Evolutionary conservation across 2,113 vertebrate species (phyloP), one percentile per base, ranked within the genome.

Genomic region (Oxyruncus cristatus): DNA sequence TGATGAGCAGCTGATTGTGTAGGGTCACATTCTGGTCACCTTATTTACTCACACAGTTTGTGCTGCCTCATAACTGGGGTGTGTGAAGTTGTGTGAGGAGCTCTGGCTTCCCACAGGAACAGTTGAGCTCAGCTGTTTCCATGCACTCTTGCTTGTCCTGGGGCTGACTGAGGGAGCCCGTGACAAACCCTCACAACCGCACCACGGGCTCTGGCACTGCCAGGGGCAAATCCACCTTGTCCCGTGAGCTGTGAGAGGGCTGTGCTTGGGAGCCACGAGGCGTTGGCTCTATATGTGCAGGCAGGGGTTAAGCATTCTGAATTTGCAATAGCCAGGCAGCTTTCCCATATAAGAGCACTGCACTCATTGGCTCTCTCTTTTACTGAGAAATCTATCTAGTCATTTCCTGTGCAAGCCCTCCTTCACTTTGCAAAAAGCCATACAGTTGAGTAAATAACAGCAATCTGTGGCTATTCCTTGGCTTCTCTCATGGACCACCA

Each of bases 311-410:
- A 97, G 30, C 37, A 0, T 32, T 14, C 68, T 15, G 66, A 22
- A 33, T 92, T 42, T 89, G 93, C 85, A 47, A 14, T 16, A 66
- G 74, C 72, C 87, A 89, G 92, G 37, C 95, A 82, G 94, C 94
- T 92, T 89, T 96, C 93, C 96, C 95, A 97, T 97, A 97, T 95
- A 97, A 96, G 71, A 90, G 67, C 95, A 95, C 89, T 12, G 79
- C 95, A 71, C 53, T 95, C 89, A 94, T 96, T 96, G 89, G 91
- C 75, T 96, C 91, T 85, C 88, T 82, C 65, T 83, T 95, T 37
- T 19, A 10, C 67, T 72, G 94, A 92, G 95, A 95, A 90, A 92
- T 47, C 87, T 9, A 27, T 44, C 71, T 28, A 86, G 93, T 93
- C 84, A 94, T 94, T 96, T 97, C 95, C 96, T 95, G 88, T 82